A percentile compares a stretch with the other conserved stretches of the same genome.
Conservation (phyloP, 2,888 invertebrate species). For the Abrostola triplasia region DNA sequence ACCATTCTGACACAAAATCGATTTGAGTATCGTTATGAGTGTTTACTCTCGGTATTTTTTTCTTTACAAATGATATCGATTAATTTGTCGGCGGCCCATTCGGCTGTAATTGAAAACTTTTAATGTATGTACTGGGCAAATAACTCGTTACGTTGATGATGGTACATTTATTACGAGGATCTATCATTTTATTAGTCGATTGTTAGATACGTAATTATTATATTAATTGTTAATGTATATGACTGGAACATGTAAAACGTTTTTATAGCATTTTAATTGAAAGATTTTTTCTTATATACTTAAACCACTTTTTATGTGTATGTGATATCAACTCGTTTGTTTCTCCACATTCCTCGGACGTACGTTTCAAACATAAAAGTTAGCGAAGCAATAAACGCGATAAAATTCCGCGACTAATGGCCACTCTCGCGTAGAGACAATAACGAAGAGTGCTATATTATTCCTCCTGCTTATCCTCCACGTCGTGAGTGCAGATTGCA, state of each 20-base stretch:
- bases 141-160: constrained; percentile 32
- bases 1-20: constrained; percentile 42
- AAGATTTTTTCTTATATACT: constrained; percentile 21
- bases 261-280: constrained; percentile 20
- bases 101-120: constrained; percentile 38
- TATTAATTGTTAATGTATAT: constrained; percentile 19
- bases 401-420: constrained; percentile 51
- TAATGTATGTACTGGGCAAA: constrained; percentile 35
- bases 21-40: constrained; percentile 34
- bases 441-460: constrained; percentile 45
- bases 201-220: constrained; percentile 21
- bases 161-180: constrained; percentile 18
- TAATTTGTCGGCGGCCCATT: constrained; percentile 48
- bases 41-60: constrained; percentile 37
- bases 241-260: constrained; percentile 4
- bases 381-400: constrained; percentile 44
- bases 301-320: constrained; percentile 18
- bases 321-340: constrained; percentile 31
- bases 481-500: constrained; percentile 59
- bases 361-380: constrained; percentile 42
- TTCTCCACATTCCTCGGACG: constrained; percentile 38
- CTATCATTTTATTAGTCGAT: constrained; percentile 38
- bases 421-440: constrained; percentile 39
- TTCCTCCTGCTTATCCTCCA: constrained; percentile 52
- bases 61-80: constrained; percentile 57